A percentile compares a stretch with the other conserved stretches of the same genome.
Evolutionary conservation across 2,113 vertebrate species (phyloP).

Genomic region (Rhabdornis inornatus): DNA sequence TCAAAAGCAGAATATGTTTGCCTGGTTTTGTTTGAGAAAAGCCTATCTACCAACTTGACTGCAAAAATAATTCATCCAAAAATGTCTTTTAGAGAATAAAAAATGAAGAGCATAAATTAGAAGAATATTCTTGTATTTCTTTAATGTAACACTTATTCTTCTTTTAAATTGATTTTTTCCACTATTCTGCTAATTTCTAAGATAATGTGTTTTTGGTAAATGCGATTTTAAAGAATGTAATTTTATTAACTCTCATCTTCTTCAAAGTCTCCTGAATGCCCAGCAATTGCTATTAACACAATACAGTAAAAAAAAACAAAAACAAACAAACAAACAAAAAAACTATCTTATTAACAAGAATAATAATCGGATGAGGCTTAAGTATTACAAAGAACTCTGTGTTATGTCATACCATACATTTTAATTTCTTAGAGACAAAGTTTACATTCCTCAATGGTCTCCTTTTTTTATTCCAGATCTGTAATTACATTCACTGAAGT

Average conservation of each 20-base stretch:
- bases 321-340: no score
- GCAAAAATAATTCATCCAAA: neutral
- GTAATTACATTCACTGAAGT: neutral
- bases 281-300: neutral
- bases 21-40: neutral
- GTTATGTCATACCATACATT: neutral
- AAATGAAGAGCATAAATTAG: neutral
- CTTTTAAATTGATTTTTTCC: neutral
- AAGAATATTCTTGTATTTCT: neutral
- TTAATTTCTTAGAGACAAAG: neutral
- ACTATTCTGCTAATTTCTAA: neutral
- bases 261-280: neutral
- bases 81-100: neutral
- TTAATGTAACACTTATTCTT: neutral
- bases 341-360: neutral
- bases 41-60: neutral
- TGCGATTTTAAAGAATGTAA: neutral
- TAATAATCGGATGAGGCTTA: neutral
- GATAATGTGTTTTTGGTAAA: neutral
- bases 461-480: neutral
- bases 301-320: neutral
- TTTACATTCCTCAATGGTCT: neutral
- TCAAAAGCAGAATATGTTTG: neutral
- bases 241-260: neutral
- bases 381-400: neutral